Evolutionary conservation across 92 coral and sea anemone species (phyloP), one percentile per base, ranked within the genome.

Genomic region (Epizoanthus scotinus): DNA sequence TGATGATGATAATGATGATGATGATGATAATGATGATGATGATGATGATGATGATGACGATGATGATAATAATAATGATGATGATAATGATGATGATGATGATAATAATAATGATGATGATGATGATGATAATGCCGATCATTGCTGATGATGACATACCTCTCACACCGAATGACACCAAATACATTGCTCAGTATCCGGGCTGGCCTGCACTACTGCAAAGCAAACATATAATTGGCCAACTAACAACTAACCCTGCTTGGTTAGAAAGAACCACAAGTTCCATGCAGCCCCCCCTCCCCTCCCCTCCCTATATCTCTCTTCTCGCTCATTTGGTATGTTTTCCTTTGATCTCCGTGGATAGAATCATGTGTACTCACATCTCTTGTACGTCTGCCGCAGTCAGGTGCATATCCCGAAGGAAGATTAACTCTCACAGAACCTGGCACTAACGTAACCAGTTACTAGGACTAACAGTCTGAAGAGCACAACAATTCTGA

Each of bases 321-420:
- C n/a, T n/a, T n/a, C n/a, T n/a, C n/a, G n/a, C n/a, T n/a, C n/a
- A n/a, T n/a, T n/a, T n/a, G n/a, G 49, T 42, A 6, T 9, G 10
- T 42, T 42, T 12, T 42, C 49, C 8, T 42, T 42, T 42, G 49
- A 42, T 6, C 49, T 5, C 10, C 36, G 36, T 31, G 36, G 36
- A 28, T 12, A 75, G 27, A 22, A 12, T 3, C 6, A 57, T 47
- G 15, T 69, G 6, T 84, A 78, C 92, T 84, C 49, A 91, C 96
- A 91, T 89, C 63, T n/a, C 83, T 52, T 86, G 65, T 25, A 91
- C 87, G 57, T 91, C 96, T 17, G 68, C 29, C 25, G 67, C 24
- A 59, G 96, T 89, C 47, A 91, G 88, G 44, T 91, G 96, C 38
- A 91, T 78, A 58, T 91, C 96, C 49, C 93, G 77, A 2, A 87